These are phyloP conservation scores for Austrofundulus limnaeus DNA, from an alignment of 2,113 vertebrate species.

Conservation along the genomic window DNA sequence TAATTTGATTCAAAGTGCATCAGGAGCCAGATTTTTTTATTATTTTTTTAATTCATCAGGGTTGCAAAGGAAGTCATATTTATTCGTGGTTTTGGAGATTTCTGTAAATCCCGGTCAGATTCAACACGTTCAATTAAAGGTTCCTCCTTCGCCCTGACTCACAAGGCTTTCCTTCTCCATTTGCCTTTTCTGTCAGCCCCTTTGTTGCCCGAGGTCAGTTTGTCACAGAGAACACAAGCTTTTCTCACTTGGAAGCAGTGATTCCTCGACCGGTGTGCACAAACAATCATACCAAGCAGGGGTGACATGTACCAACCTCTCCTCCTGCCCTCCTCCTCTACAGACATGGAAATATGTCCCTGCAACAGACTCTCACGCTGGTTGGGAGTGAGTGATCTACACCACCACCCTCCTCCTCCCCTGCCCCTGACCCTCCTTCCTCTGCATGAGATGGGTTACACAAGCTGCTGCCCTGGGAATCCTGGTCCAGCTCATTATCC, in stretches of 20 bases:
- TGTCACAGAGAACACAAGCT: constrained; percentile 75
- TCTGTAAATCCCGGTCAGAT: constrained; percentile 2
- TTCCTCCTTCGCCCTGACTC: constrained; percentile 10
- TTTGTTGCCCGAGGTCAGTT: constrained; percentile 69
- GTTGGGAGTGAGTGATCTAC: constrained; percentile 42
- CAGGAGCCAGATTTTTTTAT: constrained; percentile 19
- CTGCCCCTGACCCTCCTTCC: constrained; percentile 6
- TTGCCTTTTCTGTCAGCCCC: constrained; percentile 56
- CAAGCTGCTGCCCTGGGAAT: constrained; percentile 73
- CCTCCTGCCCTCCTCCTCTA: constrained; percentile 28
- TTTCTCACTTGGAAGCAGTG: constrained; percentile 73
- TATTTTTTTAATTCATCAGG: neutral
- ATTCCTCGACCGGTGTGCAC: constrained; percentile 74
- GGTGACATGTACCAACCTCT: constrained; percentile 60
- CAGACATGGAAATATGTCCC: constrained; percentile 47
- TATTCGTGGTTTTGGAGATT: neutral
- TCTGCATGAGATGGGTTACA: constrained; percentile 65
- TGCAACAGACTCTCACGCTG: constrained; percentile 27
- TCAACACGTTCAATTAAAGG: neutral
- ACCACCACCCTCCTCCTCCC: neutral
- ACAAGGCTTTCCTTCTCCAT: constrained; percentile 57
- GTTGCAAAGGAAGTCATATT: neutral
- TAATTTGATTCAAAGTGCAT: constrained; percentile 59
- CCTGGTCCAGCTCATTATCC: constrained; percentile 72
- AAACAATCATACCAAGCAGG: constrained; percentile 69